These are phyloP conservation scores for Eulemur mongoz DNA, from an alignment of 2,797 vertebrate species.

Conservation along the genomic window DNA sequence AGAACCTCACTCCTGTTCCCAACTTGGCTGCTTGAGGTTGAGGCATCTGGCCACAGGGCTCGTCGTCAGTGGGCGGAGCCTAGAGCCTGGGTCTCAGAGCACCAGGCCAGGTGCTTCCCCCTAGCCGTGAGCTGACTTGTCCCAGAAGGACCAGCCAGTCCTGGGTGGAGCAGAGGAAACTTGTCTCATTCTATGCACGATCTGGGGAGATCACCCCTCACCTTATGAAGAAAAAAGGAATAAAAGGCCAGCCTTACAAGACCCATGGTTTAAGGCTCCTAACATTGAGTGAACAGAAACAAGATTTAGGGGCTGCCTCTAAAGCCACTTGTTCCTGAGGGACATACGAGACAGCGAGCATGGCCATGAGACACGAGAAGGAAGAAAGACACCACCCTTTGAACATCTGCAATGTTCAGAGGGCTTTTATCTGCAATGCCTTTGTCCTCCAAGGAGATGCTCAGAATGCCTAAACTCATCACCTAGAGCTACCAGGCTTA, in stretches of 20 bases:
- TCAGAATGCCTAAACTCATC: rapidly evolving
- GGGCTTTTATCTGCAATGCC: too few relatives aligned
- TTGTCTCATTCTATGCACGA: not conserved
- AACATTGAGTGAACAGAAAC: not conserved
- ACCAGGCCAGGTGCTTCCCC: too few relatives aligned
- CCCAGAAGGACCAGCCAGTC: not conserved
- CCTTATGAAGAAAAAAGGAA: not conserved
- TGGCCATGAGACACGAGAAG: not conserved
- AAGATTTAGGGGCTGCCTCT: not conserved
- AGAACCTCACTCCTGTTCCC: not conserved
- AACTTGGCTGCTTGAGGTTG: not conserved
- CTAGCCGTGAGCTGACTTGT: not conserved
- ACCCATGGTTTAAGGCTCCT: not conserved
- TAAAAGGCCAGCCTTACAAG: rapidly evolving
- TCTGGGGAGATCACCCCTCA: not conserved
- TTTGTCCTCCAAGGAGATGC: not conserved
- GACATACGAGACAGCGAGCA: not conserved
- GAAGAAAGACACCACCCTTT: rapidly evolving
- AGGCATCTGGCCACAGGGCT: not conserved
- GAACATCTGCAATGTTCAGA: rapidly evolving
- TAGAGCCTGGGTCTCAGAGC: not conserved
- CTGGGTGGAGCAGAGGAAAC: not conserved
- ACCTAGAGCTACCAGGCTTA: not conserved
- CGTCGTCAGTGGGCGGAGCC: rapidly evolving
- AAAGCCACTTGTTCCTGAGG: too few relatives aligned